Evolutionary conservation across 2,888 invertebrate genomes (phyloP).

Genomic region (Dynastes hyllus): DNA sequence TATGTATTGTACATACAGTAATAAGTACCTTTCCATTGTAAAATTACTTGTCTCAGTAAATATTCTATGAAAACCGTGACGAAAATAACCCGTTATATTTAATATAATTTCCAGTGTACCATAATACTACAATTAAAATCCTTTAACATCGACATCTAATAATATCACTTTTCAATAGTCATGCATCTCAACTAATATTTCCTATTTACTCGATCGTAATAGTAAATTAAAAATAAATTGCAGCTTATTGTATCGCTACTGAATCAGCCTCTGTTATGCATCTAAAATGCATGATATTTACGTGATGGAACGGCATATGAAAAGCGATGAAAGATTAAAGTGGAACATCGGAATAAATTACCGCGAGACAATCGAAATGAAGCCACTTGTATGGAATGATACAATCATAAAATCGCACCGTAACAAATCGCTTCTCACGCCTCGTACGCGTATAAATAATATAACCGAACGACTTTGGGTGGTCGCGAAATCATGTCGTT

Average conservation of each 20-base stretch:
- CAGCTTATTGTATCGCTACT: neutral
- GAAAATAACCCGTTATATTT: no score
- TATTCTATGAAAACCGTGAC: no score
- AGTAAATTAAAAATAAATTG: neutral
- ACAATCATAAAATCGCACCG: conserved; percentile 22
- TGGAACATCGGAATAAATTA: conserved; percentile 36
- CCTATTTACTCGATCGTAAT: no score
- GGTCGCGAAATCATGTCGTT: conserved; percentile 55
- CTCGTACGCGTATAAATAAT: conserved; percentile 40
- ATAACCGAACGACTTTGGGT: conserved; percentile 53
- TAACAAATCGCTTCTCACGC: conserved; percentile 34
- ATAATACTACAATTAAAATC: no score
- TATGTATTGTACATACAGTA: no score
- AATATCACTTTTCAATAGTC: no score
- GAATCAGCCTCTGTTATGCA: neutral
- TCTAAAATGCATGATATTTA: neutral
- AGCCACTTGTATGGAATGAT: conserved; percentile 16
- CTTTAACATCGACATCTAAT: no score
- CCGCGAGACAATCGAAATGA: conserved; percentile 12
- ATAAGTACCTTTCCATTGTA: no score
- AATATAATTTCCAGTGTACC: no score
- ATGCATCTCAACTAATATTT: no score
- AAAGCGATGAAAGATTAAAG: conserved; percentile 26
- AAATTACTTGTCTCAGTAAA: no score
- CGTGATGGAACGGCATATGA: conserved; percentile 11